Base-by-base conservation (phyloP, 2,797 vertebrate species). In the Pipistrellus kuhlii region DNA sequence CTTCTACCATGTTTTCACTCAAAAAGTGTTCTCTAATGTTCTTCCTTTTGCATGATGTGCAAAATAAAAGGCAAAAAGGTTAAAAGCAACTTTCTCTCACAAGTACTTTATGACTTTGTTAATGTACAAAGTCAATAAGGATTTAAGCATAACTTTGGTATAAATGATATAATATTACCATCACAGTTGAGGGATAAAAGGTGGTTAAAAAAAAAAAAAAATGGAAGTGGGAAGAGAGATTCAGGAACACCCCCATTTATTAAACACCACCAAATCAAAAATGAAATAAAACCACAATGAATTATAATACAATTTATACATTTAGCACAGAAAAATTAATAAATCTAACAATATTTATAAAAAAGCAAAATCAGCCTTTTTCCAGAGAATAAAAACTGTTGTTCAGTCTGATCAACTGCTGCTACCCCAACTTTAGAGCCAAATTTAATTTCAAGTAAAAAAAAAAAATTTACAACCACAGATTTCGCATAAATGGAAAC, bases 1-100 rank as follows among this genome's bases (percentile, higher is more conserved):
- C 94, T 95, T 97, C 97, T 97, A 98, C 95, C 95, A 96, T 96
- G 97, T 97, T 97, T 97, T 97, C 97, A 97, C 98, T 98, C 88
- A 94, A 97, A 97, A 94, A 96, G 69, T 95, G 97, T 98, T 97
- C 95, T 97, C 91, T 94, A 97, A 97, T 97, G 97, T 96, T 98
- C 97, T 97, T 98, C 97, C 98, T 98, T 98, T 98, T 96, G 96
- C 97, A 96, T 96, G 98, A 99, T 99, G 99, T 99, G 99, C 99
- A 99, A 99, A 99, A 99, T 98, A 98, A 98, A 99, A 98, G 98
- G 98, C 97, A 98, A 98, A 98, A 98, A 98, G 97, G 98, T 98
- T 98, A 98, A 98, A 98, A 98, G 97, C 97, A 98, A 98, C 98
- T 98, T 98, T 97, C 97, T 96, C 97, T 98, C 98, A 98, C 98